Base-by-base conservation (phyloP, 2,113 vertebrate genomes). In the Platycercus adscitus region DNA sequence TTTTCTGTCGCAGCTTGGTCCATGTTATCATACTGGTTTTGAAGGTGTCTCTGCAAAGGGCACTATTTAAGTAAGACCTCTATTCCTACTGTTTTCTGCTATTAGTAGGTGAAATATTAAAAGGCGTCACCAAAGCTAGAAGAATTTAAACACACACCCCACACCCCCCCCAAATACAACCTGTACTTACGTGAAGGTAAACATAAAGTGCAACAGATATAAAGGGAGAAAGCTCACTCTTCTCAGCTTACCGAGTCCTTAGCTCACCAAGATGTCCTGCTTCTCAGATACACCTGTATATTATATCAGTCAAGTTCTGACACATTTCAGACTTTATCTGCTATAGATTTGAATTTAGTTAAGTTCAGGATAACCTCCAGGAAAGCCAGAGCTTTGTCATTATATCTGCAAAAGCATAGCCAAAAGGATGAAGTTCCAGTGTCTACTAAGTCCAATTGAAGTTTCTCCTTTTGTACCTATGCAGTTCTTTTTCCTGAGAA, bases 141-240 rank as follows among this genome's bases (percentile, higher is more conserved):
- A 72, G 60, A 86, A 88, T 68, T 84, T 33, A 56, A n/a, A 46
- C 44, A 46, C 44, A 0, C 26, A 6, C 6, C 10, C 17, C 28
- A 29, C 17, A 37, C 7, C 0, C 1, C 17, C 11, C 8, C 0
- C 1, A 53, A 66, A 39, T 5, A 35, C 10, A 24, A 56, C 10
- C 41, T 66, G 5, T 43, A 53, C 5, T 58, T 47, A 5, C 0
- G 0, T 70, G 13, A 33, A 46, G 7, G 13, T 63, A 84, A 76
- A 80, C 69, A 44, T 7, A 39, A 87, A 72, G 23, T 46, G 33
- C 10, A 81, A 76, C 1, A 61, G 17, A 64, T 18, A 16, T 47
- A 47, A 50, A 80, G 16, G 29, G 23, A 47, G 15, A 68, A 79
- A 60, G 1, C 2, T 31, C 8, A 26, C 6, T 26, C 12, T 68